Conservation (phyloP, 1,140 invertebrate species). For the Mactra quadrangularis region DNA sequence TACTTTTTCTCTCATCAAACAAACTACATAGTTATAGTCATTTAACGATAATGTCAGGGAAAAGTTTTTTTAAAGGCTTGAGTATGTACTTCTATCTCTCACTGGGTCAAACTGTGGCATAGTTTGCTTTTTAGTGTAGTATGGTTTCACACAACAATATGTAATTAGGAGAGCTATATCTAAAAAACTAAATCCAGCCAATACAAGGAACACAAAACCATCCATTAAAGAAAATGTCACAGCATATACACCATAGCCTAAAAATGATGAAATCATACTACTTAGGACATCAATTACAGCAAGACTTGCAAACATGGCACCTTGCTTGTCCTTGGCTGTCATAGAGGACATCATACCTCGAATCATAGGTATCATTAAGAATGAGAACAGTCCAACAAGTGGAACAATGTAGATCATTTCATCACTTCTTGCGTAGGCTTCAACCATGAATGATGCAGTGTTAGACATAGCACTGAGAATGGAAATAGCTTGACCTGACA, state of each 20-base stretch:
- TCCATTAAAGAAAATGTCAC: slow-evolving; percentile 13
- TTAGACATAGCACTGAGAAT: slow-evolving; percentile 1
- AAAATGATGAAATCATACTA: slow-evolving; percentile 2
- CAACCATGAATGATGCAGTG: slow-evolving; percentile 16
- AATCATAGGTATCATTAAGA: slow-evolving; percentile 23
- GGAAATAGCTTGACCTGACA: slow-evolving; percentile 26
- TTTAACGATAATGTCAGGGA: too few relatives aligned
- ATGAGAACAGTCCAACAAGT: slow-evolving; percentile 6
- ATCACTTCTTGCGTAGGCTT: slow-evolving; percentile 4
- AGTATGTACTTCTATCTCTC: too few relatives aligned
- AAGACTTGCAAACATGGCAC: slow-evolving; percentile 27
- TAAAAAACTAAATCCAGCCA: slow-evolving; percentile 12
- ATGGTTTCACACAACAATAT: slow-evolving; percentile 29
- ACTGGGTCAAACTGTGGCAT: background rate
- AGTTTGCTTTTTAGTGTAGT: background rate
- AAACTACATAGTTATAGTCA: too few relatives aligned
- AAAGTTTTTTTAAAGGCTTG: too few relatives aligned
- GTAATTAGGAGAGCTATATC: background rate
- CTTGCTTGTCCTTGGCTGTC: slow-evolving; percentile 22
- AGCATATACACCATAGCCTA: slow-evolving; percentile 19
- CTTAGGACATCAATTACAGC: slow-evolving; percentile 8
- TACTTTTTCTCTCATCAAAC: too few relatives aligned
- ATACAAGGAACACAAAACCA: slow-evolving; percentile 34
- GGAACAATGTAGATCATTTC: slow-evolving; percentile 14
- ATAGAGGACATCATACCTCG: slow-evolving; percentile 24